Conservation (phyloP, 2,113 vertebrate species). For the Epinephelus cyanopodus region DNA sequence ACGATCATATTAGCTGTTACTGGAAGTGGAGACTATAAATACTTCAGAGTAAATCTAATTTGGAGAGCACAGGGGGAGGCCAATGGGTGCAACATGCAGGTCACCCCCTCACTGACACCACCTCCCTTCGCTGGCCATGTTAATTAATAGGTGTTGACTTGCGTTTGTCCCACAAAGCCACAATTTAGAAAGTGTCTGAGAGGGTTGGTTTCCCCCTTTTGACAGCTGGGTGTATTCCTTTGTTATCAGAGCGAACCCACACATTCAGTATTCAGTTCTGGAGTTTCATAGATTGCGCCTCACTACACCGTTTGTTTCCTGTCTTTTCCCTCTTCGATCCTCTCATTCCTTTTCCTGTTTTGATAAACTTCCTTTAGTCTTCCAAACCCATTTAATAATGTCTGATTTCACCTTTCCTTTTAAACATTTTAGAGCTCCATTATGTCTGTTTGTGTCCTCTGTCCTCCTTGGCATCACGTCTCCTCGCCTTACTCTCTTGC, state of each 20-base stretch:
- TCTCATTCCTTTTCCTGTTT: constrained; percentile 15
- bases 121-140: constrained; percentile 42
- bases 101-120: constrained; percentile 61
- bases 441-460: constrained; percentile 9
- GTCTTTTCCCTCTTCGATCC: neutral
- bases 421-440: neutral
- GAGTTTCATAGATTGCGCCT: constrained; percentile 28
- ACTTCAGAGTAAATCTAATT: constrained; percentile 70
- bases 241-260: constrained; percentile 41
- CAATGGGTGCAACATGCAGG: constrained; percentile 49
- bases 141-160: constrained; percentile 80
- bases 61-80: constrained; percentile 41
- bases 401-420: constrained; percentile 8
- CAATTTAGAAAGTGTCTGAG: constrained; percentile 57
- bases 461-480: constrained; percentile 25
- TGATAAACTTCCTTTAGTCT: neutral
- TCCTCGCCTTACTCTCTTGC: constrained; percentile 47
- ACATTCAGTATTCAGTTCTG: neutral
- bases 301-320: constrained; percentile 5
- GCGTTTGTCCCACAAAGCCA: constrained; percentile 69
- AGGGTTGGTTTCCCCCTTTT: constrained; percentile 44
- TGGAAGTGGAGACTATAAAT: constrained; percentile 73
- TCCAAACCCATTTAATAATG: neutral
- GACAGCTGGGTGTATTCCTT: constrained; percentile 45
- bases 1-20: constrained; percentile 40